phyloP scores from a whole-genome alignment of 1,140 invertebrate species.

The Brachionus paranguensis region DNA sequence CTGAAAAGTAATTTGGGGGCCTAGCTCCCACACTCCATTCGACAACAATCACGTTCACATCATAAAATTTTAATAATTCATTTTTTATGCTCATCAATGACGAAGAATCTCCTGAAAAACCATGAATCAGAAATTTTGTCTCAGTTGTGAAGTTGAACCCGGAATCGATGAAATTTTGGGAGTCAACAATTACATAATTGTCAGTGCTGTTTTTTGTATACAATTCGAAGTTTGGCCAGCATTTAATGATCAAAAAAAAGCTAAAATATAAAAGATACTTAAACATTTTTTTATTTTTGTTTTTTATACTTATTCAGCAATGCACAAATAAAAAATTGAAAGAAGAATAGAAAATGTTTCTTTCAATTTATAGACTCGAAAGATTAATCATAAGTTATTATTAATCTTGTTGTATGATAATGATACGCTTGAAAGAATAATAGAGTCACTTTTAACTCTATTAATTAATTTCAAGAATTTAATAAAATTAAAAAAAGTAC shows the following conservation, averaged over 20 bases:
- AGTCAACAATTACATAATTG: background rate
- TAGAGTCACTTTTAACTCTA: too few species aligned
- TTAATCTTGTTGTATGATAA: too few species aligned
- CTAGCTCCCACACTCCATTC: conserved; percentile 10
- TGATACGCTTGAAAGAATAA: too few species aligned
- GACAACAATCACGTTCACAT: conserved; percentile 32
- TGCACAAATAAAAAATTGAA: too few species aligned
- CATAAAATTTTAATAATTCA: conserved; percentile 43
- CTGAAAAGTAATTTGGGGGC: conserved; percentile 60
- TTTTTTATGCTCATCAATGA: conserved; percentile 45
- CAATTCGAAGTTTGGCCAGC: conserved; percentile 15
- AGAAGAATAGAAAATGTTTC: too few species aligned
- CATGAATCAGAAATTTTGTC: conserved; percentile 15
- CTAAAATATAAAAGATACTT: background rate
- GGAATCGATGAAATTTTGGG: background rate
- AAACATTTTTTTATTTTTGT: background rate
- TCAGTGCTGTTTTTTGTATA: background rate
- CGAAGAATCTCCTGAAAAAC: background rate
- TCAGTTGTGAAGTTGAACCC: background rate
- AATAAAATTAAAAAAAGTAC: too few species aligned
- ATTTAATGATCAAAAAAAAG: background rate
- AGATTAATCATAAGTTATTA: too few species aligned
- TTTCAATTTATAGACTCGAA: too few species aligned
- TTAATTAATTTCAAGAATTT: too few species aligned
- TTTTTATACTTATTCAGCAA: too few species aligned